A percentile compares a stretch with the other conserved stretches of the same genome.
Conservation (phyloP, 2,113 vertebrate genomes). For the Forbesichthys agassizii region DNA sequence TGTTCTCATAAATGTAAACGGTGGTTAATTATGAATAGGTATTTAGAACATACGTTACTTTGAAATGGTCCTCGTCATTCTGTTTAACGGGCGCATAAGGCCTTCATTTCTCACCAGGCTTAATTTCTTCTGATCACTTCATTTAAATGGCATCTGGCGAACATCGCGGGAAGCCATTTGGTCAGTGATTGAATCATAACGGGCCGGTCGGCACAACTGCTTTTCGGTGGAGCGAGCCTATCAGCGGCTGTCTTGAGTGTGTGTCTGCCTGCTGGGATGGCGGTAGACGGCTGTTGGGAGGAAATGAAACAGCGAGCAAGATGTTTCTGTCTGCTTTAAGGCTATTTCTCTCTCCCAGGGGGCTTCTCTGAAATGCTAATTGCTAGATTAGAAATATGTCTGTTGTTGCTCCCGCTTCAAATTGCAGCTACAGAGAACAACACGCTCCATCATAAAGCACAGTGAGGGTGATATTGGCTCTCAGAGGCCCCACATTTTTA, state of each 20-base stretch:
- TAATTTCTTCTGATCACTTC: conserved; percentile 31
- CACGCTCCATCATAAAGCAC: conserved; percentile 55
- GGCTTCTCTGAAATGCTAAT: conserved; percentile 67
- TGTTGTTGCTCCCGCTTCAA: conserved; percentile 61
- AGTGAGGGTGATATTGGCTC: conserved; percentile 34
- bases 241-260: conserved; percentile 47
- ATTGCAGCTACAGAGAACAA: conserved; percentile 68
- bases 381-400: conserved; percentile 65
- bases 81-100: conserved; percentile 13
- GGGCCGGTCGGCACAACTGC: conserved; percentile 52
- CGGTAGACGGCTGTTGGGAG: conserved; percentile 22
- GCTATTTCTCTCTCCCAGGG: conserved; percentile 59
- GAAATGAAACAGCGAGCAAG: conserved; percentile 53
- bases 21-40: conserved; percentile 2
- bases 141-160: conserved; percentile 38
- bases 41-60: not conserved
- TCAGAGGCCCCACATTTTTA: conserved; percentile 26
- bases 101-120: conserved; percentile 21
- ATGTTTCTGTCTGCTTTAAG: conserved; percentile 59
- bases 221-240: conserved; percentile 54
- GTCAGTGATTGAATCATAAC: conserved; percentile 47
- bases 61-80: conserved; percentile 1
- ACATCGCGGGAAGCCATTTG: conserved; percentile 35
- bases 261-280: conserved; percentile 34
- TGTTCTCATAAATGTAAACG: too few relatives aligned